These are phyloP conservation scores for Diorhabda elongata DNA, from an alignment of 1,140 invertebrate species.

Conservation along the genomic window DNA sequence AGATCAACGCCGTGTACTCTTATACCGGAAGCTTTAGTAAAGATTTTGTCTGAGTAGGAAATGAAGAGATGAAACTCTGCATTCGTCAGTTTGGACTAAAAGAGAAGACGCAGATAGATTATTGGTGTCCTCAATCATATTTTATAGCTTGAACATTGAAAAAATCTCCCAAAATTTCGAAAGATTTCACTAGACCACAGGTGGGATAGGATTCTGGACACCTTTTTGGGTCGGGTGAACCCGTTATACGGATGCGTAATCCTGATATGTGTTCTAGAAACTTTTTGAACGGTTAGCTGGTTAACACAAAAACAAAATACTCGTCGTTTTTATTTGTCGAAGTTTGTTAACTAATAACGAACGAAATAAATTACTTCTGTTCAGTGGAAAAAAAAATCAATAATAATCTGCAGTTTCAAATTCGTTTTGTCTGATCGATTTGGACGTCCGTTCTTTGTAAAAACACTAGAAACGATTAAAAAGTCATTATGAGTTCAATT, in stretches of 20 bases:
- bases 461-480: no score
- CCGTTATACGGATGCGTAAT: conserved; percentile 18
- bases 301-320: conserved; percentile 9
- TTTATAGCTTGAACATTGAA: no score
- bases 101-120: no score
- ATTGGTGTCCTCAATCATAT: no score
- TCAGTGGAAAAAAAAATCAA: neutral
- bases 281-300: conserved; percentile 4
- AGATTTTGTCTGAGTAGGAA: no score
- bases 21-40: no score
- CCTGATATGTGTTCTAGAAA: conserved; percentile 18
- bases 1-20: no score
- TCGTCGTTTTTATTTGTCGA: conserved; percentile 10
- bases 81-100: no score
- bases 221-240: conserved; percentile 7
- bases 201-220: neutral
- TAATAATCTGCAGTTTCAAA: neutral
- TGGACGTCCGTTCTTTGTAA: no score
- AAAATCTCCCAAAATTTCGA: no score
- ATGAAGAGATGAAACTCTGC: no score
- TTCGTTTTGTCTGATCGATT: neutral
- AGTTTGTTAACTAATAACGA: conserved; percentile 6
- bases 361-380: neutral
- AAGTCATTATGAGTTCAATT: no score
- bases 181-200: neutral